These are phyloP conservation scores for Panthera leo DNA, from an alignment of 2,113 vertebrate genomes.

Conservation along the genomic window DNA sequence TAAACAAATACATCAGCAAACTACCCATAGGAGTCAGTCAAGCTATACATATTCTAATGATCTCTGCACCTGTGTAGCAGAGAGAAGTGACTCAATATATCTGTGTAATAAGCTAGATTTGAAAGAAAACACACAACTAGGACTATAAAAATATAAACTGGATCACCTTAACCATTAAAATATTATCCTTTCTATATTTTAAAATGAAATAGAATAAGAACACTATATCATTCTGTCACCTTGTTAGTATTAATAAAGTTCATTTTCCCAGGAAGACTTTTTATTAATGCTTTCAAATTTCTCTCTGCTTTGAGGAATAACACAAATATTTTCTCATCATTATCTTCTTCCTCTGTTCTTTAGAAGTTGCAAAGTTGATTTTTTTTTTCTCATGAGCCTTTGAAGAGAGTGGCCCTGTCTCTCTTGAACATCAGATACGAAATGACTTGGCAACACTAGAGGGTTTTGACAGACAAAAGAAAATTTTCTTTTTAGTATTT, in stretches of 20 bases:
- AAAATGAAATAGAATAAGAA: conserved; percentile 54
- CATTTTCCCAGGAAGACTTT: conserved; percentile 63
- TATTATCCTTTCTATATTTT: conserved; percentile 54
- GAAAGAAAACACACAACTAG: neutral
- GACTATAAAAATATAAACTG: neutral
- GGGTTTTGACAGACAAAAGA: conserved; percentile 65
- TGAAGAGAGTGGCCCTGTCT: conserved; percentile 64
- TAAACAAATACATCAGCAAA: neutral
- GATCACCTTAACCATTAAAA: conserved; percentile 54
- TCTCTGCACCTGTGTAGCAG: neutral
- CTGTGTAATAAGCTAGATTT: conserved; percentile 16
- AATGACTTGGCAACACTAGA: conserved; percentile 51
- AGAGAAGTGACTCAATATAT: neutral
- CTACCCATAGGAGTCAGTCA: neutral
- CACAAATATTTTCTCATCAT: conserved; percentile 79
- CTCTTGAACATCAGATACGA: conserved; percentile 52
- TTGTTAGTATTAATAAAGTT: conserved; percentile 70
- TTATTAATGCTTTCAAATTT: conserved; percentile 79
- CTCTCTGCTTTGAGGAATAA: conserved; percentile 78
- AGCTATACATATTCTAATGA: neutral
- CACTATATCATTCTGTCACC: conserved; percentile 76
- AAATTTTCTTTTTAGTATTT: conserved; percentile 60
- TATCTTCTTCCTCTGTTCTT: conserved; percentile 66
- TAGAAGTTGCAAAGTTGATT: conserved; percentile 58
- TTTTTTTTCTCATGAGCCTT: conserved; percentile 57